Conservation (phyloP, 2,797 vertebrate species). For the Hyperoplus immaculatus region DNA sequence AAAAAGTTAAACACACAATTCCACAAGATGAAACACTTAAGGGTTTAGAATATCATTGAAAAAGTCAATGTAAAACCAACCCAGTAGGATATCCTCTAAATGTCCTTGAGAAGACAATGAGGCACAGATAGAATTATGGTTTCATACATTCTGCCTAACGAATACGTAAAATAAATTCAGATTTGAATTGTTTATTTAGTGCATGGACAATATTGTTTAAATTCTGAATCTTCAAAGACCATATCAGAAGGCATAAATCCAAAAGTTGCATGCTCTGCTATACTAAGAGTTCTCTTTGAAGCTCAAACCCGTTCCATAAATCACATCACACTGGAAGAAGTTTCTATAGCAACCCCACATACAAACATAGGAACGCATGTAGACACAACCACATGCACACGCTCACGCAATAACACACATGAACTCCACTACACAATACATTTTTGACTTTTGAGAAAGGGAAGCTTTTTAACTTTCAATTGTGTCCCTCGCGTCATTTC, state of each 20-base stretch:
- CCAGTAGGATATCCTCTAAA: background rate
- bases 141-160: constrained; percentile 26
- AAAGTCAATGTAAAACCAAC: constrained; percentile 13
- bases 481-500: constrained; percentile 33
- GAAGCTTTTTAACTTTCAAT: constrained; percentile 42
- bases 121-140: constrained; percentile 38
- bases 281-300: constrained; percentile 73
- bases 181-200: constrained; percentile 57
- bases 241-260: constrained; percentile 58
- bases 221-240: constrained; percentile 73
- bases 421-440: constrained; percentile 42
- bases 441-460: constrained; percentile 56
- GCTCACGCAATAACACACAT: constrained; percentile 23
- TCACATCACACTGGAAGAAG: constrained; percentile 70
- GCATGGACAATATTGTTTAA: constrained; percentile 49
- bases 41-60: constrained; percentile 15
- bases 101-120: constrained; percentile 29
- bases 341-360: constrained; percentile 53
- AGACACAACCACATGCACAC: constrained; percentile 34
- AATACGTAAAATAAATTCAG: constrained; percentile 29
- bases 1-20: constrained; percentile 10
- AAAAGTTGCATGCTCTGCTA: constrained; percentile 46
- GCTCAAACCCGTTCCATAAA: constrained; percentile 76
- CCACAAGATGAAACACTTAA: constrained; percentile 6
- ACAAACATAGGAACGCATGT: constrained; percentile 43